A percentile compares a stretch with the other conserved stretches of the same genome.
Evolutionary conservation across 2,113 vertebrate species (phyloP).

Genomic region (Etheostoma spectabile): DNA sequence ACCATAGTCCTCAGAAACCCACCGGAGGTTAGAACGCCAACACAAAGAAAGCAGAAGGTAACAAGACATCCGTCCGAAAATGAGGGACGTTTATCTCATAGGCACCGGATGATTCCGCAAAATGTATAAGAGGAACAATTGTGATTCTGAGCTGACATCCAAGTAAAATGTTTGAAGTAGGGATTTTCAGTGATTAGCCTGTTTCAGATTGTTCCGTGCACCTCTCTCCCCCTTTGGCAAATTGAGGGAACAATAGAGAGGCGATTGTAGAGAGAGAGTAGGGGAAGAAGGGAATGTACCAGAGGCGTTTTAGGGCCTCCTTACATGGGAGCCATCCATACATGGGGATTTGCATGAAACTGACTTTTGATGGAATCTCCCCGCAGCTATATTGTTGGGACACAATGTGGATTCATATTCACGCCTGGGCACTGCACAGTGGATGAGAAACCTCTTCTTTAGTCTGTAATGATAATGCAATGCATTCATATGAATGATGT

Average conservation of each 20-base stretch:
- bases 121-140: conserved; percentile 18
- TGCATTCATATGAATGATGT: neutral
- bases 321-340: conserved; percentile 25
- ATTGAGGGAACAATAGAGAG: conserved; percentile 52
- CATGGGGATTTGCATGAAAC: conserved; percentile 46
- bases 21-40: no score
- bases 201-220: conserved; percentile 22
- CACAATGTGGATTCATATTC: conserved; percentile 15
- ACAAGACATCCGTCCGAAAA: no score
- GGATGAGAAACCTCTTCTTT: conserved; percentile 32
- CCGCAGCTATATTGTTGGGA: conserved; percentile 45
- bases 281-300: conserved; percentile 48
- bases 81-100: conserved; percentile 15
- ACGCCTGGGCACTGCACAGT: conserved; percentile 16
- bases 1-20: no score
- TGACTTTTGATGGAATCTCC: conserved; percentile 55
- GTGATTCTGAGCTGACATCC: conserved; percentile 44
- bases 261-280: conserved; percentile 30
- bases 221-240: conserved; percentile 36
- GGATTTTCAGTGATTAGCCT: conserved; percentile 40
- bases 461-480: conserved; percentile 2
- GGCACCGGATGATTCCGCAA: conserved; percentile 15
- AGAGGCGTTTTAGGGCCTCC: conserved; percentile 43
- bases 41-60: no score
- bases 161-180: conserved; percentile 38